phyloP scores from a whole-genome alignment of 2,113 vertebrate species.

The Cyphomyrus plagiostoma region DNA sequence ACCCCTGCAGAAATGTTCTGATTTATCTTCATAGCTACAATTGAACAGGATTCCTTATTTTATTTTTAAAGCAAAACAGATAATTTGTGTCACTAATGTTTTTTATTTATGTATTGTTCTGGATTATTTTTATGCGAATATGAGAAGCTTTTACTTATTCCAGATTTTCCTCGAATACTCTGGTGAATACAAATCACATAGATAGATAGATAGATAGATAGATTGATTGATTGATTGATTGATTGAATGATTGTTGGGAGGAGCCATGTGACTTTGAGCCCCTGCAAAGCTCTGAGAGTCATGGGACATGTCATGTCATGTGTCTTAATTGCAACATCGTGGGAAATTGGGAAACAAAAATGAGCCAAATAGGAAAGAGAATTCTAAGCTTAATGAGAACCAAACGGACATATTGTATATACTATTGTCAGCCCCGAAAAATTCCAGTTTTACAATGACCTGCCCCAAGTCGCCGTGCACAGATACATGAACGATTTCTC shows the following conservation, averaged over 20 bases:
- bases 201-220: not conserved
- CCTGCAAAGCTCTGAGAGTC: no score
- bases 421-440: not conserved
- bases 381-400: not conserved
- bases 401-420: not conserved
- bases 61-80: conserved; percentile 17
- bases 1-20: not conserved
- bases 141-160: not conserved
- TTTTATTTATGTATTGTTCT: not conserved
- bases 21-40: conserved; percentile 15
- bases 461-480: not conserved
- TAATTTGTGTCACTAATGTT: conserved; percentile 4
- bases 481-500: not conserved
- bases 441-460: not conserved
- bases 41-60: conserved; percentile 11
- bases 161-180: not conserved
- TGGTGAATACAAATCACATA: not conserved
- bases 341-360: not conserved
- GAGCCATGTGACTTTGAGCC: not conserved
- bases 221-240: not conserved
- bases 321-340: not conserved
- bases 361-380: not conserved
- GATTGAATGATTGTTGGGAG: not conserved
- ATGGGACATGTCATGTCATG: not conserved
- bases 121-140: not conserved